These are phyloP conservation scores for Venusia cambrica DNA, from an alignment of 2,888 invertebrate species.

Conservation along the genomic window DNA sequence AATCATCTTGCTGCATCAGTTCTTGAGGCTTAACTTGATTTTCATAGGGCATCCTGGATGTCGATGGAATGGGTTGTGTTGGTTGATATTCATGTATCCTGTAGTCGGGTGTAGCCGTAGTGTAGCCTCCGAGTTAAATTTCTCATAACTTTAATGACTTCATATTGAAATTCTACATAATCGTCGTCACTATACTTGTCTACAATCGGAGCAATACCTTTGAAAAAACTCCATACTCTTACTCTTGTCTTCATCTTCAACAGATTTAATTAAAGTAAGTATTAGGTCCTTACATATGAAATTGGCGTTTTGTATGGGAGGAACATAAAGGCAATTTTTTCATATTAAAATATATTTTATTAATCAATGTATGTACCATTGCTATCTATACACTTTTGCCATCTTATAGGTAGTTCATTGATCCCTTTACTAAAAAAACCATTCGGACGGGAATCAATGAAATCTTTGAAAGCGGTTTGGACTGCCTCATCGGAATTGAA, in stretches of 20 bases:
- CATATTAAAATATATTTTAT: too few relatives aligned
- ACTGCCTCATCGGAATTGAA: too few relatives aligned
- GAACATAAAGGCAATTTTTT: too few relatives aligned
- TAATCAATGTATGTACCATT: too few relatives aligned
- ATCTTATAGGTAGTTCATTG: too few relatives aligned
- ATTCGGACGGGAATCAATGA: too few relatives aligned
- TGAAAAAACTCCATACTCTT: slow-evolving; percentile 27
- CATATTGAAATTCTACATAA: slow-evolving; percentile 34
- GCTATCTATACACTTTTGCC: too few relatives aligned
- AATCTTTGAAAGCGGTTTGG: too few relatives aligned
- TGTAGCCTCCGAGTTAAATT: slow-evolving; percentile 21
- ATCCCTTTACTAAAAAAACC: too few relatives aligned
- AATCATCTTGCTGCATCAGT: slow-evolving; percentile 32
- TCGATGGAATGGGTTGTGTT: slow-evolving; percentile 13
- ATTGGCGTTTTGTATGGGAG: too few relatives aligned
- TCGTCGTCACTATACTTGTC: slow-evolving; percentile 33
- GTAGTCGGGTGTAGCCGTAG: slow-evolving; percentile 5
- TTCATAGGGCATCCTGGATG: slow-evolving; percentile 28
- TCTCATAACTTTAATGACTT: slow-evolving; percentile 31
- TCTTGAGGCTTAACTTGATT: slow-evolving; percentile 26
- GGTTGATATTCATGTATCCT: slow-evolving; percentile 7
- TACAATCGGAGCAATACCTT: slow-evolving; percentile 31
- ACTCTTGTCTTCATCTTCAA: slow-evolving; percentile 27
- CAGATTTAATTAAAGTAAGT: slow-evolving; percentile 24
- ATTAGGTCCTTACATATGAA: too few relatives aligned